phyloP scores from a whole-genome alignment of 2,888 invertebrate genomes.

The Lasioglossum leucozonium region DNA sequence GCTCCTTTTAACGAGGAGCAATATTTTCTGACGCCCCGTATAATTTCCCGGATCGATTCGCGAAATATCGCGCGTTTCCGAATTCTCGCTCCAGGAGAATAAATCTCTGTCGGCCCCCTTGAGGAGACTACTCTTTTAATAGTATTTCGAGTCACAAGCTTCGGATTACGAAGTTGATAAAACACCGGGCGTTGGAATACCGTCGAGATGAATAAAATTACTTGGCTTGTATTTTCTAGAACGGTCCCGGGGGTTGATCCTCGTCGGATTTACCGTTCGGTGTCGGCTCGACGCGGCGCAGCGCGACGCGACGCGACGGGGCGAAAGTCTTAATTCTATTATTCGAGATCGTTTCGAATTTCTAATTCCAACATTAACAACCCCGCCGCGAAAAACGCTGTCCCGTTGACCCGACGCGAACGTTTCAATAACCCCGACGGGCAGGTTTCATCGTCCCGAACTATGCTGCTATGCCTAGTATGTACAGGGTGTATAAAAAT shows the following conservation, averaged over 20 bases:
- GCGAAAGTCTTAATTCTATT: constrained; percentile 1
- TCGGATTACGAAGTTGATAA: constrained; percentile 1
- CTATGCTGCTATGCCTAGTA: neutral
- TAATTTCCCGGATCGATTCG: too few relatives aligned
- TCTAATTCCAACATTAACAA: neutral
- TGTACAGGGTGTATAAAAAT: too few relatives aligned
- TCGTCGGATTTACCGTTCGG: neutral
- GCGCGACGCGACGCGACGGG: too few relatives aligned
- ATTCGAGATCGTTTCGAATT: neutral
- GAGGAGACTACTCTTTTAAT: too few relatives aligned
- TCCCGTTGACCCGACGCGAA: neutral
- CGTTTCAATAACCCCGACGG: neutral
- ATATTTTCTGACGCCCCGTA: too few relatives aligned
- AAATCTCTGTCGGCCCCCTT: too few relatives aligned
- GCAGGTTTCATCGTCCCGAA: neutral
- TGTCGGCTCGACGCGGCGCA: neutral
- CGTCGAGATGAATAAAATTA: neutral
- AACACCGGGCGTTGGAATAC: neutral
- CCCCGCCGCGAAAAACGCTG: neutral
- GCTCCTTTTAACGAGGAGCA: too few relatives aligned
- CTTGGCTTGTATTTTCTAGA: neutral
- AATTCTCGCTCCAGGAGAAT: too few relatives aligned
- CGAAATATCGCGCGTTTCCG: too few relatives aligned
- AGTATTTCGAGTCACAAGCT: neutral
- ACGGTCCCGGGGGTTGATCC: neutral